Percentiles rank a stretch among this genome's conserved stretches.
Evolutionary conservation across 2,888 invertebrate species (phyloP).

Genomic region (Agrochola lychnidis): DNA sequence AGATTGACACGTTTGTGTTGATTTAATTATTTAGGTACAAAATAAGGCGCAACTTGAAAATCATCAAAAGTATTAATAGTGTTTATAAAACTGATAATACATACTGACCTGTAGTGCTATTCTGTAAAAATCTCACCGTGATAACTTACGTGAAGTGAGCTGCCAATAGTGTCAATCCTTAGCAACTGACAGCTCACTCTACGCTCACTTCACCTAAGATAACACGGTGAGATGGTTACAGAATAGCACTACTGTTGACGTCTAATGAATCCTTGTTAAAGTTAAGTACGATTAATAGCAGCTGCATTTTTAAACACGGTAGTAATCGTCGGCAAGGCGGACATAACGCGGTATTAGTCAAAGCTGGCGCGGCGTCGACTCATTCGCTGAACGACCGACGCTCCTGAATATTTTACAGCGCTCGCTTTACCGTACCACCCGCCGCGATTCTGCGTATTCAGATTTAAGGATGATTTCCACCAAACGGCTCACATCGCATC

Average conservation of each 20-base stretch:
- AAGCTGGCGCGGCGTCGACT: slow-evolving; percentile 36
- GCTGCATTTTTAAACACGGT: slow-evolving; percentile 22
- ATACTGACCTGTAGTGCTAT: too few relatives aligned
- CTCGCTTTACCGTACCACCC: slow-evolving; percentile 21
- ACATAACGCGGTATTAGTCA: slow-evolving; percentile 36
- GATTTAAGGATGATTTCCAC: neutral
- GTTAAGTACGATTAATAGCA: slow-evolving; percentile 25
- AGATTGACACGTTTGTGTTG: neutral
- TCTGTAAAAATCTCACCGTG: too few relatives aligned
- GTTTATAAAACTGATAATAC: neutral
- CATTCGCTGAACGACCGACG: slow-evolving; percentile 32
- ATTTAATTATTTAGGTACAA: neutral
- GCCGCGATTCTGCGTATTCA: neutral
- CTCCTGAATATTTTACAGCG: slow-evolving; percentile 60
- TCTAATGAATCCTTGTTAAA: neutral
- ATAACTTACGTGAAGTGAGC: too few relatives aligned
- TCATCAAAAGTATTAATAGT: neutral
- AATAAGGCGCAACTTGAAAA: neutral
- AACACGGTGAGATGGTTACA: too few relatives aligned
- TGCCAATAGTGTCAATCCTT: too few relatives aligned
- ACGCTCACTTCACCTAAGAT: too few relatives aligned
- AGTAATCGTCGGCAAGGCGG: slow-evolving; percentile 20
- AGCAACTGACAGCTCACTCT: too few relatives aligned
- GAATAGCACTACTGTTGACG: too few relatives aligned
- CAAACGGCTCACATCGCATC: too few relatives aligned